Evolutionary conservation across 53 echinoderm and acorn worm genomes (phyloP).

Genomic region (Apostichopus leukothele): DNA sequence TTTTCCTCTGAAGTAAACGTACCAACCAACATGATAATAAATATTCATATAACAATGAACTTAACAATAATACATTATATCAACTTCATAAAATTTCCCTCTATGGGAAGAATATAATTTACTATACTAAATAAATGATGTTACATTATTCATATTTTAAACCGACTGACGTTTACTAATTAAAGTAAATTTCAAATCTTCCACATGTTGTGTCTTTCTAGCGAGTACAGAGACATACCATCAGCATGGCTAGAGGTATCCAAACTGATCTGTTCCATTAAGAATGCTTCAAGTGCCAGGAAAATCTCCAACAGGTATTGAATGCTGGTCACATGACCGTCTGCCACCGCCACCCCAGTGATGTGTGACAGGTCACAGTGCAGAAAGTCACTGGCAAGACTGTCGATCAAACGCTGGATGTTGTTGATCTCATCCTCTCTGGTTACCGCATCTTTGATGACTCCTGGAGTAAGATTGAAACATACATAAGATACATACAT

Average conservation of each 20-base stretch:
- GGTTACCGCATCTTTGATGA: conserved; percentile 56
- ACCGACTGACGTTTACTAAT: too few species aligned
- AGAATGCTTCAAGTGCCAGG: conserved; percentile 72
- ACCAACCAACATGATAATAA: too few species aligned
- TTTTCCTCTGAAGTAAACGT: too few species aligned
- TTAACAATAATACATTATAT: too few species aligned
- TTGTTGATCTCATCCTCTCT: conserved; percentile 86
- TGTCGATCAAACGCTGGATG: conserved; percentile 75
- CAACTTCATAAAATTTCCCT: too few species aligned
- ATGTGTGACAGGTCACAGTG: conserved; percentile 89
- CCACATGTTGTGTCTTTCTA: too few species aligned
- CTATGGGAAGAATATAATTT: too few species aligned
- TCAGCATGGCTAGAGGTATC: conserved; percentile 5
- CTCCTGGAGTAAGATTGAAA: conserved; percentile 1
- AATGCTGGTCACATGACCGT: conserved; percentile 61
- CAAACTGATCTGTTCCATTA: conserved; percentile 80
- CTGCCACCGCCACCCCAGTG: conserved; percentile 69
- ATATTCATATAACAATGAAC: too few species aligned
- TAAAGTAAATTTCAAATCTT: too few species aligned
- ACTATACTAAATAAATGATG: too few species aligned
- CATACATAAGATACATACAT: too few species aligned
- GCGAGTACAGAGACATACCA: background rate
- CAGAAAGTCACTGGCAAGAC: conserved; percentile 71
- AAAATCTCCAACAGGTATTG: conserved; percentile 87
- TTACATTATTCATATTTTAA: too few species aligned